A percentile compares a stretch with the other conserved stretches of the same genome.
phyloP scores from a whole-genome alignment of 2,888 invertebrate genomes.

The Drosophila leonis region DNA sequence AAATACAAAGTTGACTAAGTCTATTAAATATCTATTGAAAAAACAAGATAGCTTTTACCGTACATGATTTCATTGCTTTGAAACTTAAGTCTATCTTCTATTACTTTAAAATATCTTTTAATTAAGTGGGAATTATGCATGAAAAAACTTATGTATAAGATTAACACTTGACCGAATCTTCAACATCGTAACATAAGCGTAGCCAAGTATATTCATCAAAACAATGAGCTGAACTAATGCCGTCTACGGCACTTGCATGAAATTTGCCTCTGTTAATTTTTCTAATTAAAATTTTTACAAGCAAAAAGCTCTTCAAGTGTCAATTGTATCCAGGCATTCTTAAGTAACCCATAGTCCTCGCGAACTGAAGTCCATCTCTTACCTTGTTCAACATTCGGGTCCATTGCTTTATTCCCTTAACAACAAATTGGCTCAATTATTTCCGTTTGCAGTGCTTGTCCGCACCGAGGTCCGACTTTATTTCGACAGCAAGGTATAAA shows the following conservation, averaged over 20 bases:
- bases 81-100: neutral
- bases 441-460: conserved; percentile 44
- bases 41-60: no score
- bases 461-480: conserved; percentile 18
- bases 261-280: neutral
- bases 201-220: neutral
- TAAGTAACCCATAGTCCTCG: conserved; percentile 1
- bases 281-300: conserved; percentile 5
- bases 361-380: neutral
- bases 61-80: neutral
- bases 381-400: conserved; percentile 28
- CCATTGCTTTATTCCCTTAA: conserved; percentile 53
- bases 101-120: no score
- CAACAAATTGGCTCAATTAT: conserved; percentile 80
- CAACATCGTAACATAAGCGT: neutral
- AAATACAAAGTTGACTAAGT: no score
- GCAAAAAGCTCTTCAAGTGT: conserved; percentile 6
- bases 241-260: no score
- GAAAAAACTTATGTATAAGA: neutral
- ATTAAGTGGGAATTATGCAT: neutral
- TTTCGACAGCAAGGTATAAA: conserved; percentile 58
- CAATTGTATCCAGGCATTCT: conserved; percentile 5
- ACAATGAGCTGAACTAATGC: neutral
- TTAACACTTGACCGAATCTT: no score
- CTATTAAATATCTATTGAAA: no score